Base-by-base conservation (phyloP, 2,888 invertebrate genomes). In the Calameuta filiformis region DNA sequence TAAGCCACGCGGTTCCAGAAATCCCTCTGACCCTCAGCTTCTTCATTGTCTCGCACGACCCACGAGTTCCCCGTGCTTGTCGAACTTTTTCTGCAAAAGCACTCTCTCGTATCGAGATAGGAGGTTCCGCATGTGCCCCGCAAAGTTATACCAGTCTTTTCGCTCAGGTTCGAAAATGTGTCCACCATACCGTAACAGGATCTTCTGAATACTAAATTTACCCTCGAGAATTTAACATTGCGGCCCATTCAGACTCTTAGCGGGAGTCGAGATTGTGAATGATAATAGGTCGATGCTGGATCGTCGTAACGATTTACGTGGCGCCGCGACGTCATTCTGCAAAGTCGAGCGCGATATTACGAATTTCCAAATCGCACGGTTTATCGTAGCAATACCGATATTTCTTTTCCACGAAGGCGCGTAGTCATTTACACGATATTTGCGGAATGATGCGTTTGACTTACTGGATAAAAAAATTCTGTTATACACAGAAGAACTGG, bases 41-140 rank as follows among this genome's bases (percentile, higher is more conserved):
- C 76, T 56, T 79, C 83, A 85, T 85, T 84, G 83, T 83, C 80
- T 79, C 76, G 81, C 80, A 80, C 78, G 76, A 80, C 79, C 81
- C 78, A 82, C 82, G 75, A 79, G 74, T 79, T 73, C 68, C 71
- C n/a, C 56, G 73, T 73, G 37, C 71, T 73, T 9, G 76, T 35
- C 33, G 23, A 35, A 15, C 6, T 30, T 78, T 75, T 71, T 75
- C 33, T 71, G 68, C n/a, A 56, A 69, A 35, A 35, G 69, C 30
- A 34, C n/a, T 56, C 56, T 56, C 23, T 23, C 56, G 56, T 56
- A 56, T 56, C 23, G 9, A 56, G 56, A 56, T 9, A 6, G 23
- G 56, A 23, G 56, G 56, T 56, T 56, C 23, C 23, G 56, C 56
- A 56, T 56, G 23, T 23, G 23, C 56, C 6, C 23, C 23, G 23